phyloP scores from a whole-genome alignment of 2,888 invertebrate genomes.

The Protodeltote pygarga region DNA sequence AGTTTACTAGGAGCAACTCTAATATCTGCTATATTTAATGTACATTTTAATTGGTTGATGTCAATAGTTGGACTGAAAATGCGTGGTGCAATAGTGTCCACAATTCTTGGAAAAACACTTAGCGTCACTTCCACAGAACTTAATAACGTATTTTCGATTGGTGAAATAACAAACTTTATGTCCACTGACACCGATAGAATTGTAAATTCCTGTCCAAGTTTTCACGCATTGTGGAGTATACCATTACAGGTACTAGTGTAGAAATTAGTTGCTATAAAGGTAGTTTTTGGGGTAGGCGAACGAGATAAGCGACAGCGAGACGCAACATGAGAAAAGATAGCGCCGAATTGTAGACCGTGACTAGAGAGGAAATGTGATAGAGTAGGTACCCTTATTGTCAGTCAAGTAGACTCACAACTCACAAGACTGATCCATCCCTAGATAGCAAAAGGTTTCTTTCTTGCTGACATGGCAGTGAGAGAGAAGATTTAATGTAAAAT shows the following conservation, averaged over 20 bases:
- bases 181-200: conserved; percentile 98
- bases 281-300: too few relatives aligned
- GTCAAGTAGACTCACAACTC: too few relatives aligned
- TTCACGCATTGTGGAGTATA: conserved; percentile 98
- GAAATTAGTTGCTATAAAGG: too few relatives aligned
- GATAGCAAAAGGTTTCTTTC: too few relatives aligned
- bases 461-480: too few relatives aligned
- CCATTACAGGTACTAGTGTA: conserved; percentile 93
- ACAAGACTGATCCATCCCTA: too few relatives aligned
- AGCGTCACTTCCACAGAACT: conserved; percentile 80
- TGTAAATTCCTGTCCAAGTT: conserved; percentile 97
- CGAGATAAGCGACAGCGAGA: too few relatives aligned
- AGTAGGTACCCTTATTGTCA: too few relatives aligned
- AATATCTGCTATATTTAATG: conserved; percentile 90
- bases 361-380: too few relatives aligned
- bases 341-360: too few relatives aligned
- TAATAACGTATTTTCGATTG: conserved; percentile 87
- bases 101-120: conserved; percentile 87
- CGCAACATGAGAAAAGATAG: too few relatives aligned
- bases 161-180: conserved; percentile 98
- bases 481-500: too few relatives aligned
- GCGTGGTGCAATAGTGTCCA: conserved; percentile 93
- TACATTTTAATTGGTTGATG: conserved; percentile 97
- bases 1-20: conserved; percentile 82
- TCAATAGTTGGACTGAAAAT: conserved; percentile 94